Percentiles rank a stretch among this genome's conserved stretches.
Evolutionary conservation across 2,797 vertebrate species (phyloP).

Genomic region (Clamator glandarius): DNA sequence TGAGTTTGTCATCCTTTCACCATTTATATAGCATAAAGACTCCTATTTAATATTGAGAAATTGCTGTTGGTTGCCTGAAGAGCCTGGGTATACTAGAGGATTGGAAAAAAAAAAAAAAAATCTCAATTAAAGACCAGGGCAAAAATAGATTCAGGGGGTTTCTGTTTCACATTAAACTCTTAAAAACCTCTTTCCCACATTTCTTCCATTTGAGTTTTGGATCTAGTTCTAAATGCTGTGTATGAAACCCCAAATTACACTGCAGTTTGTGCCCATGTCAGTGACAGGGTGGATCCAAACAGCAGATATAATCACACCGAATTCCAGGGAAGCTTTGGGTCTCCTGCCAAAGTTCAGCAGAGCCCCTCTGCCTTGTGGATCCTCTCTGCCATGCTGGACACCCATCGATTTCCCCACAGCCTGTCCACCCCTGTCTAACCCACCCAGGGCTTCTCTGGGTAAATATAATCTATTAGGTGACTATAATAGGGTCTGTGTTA

Average conservation of each 20-base stretch:
- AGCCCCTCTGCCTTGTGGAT: background rate
- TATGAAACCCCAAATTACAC: constrained; percentile 33
- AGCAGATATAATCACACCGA: background rate
- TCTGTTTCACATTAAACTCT: constrained; percentile 59
- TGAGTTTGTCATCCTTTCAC: background rate
- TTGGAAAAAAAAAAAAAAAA: background rate
- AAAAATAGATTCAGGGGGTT: constrained; percentile 33
- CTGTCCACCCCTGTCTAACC: background rate
- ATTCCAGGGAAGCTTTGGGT: background rate
- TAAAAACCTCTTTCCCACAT: constrained; percentile 43
- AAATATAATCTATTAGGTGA: background rate
- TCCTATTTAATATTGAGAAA: constrained; percentile 13
- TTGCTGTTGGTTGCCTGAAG: constrained; percentile 26
- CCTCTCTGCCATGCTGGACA: background rate
- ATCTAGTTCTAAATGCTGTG: background rate
- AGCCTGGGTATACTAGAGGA: background rate
- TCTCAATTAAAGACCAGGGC: constrained; percentile 14
- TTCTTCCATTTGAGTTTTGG: constrained; percentile 34
- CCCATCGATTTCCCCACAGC: background rate
- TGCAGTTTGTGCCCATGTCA: background rate
- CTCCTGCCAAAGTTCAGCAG: background rate
- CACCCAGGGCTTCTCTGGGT: background rate
- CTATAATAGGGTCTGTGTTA: background rate
- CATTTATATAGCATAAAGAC: background rate
- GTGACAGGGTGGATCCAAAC: background rate